Conservation (phyloP, 2,797 vertebrate genomes). For the Fistularia tabacaria region DNA sequence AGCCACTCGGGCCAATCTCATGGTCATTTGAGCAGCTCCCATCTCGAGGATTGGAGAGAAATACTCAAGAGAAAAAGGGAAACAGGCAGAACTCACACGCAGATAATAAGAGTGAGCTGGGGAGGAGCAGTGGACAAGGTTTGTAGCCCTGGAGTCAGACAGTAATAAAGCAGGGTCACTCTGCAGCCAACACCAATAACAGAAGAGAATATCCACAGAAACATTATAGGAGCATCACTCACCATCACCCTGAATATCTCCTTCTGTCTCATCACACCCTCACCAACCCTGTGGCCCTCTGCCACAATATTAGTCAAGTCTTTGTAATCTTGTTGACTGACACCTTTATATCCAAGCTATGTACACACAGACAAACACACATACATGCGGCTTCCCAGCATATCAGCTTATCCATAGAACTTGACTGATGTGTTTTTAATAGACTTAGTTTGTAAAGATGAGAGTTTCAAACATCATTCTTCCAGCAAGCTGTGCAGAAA, state of each 20-base stretch:
- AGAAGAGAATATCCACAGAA: conserved; percentile 41
- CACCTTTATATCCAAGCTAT: conserved; percentile 51
- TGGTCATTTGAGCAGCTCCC: conserved; percentile 15
- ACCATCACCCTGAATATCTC: conserved; percentile 30
- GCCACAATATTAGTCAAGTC: conserved; percentile 23
- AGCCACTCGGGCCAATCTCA: conserved; percentile 27
- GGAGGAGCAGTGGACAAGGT: not conserved
- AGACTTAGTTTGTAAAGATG: conserved; percentile 25
- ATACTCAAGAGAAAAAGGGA: conserved; percentile 4
- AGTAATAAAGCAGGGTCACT: conserved; percentile 47
- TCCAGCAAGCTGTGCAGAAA: not conserved
- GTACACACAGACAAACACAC: conserved; percentile 12
- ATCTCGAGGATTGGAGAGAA: conserved; percentile 3
- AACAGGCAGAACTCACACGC: not conserved
- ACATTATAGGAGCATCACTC: conserved; percentile 42
- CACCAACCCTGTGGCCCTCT: conserved; percentile 6
- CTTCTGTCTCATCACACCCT: conserved; percentile 18
- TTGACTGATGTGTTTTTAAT: conserved; percentile 47
- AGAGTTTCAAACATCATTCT: not conserved
- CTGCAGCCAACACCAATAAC: conserved; percentile 29
- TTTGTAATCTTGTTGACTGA: conserved; percentile 57
- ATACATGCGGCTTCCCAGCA: not conserved
- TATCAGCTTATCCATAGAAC: conserved; percentile 29
- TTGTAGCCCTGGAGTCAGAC: conserved; percentile 4
- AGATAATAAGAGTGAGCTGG: conserved; percentile 8